These are phyloP conservation scores for Caerostris darwini DNA, from an alignment of 1,140 invertebrate genomes.

Conservation along the genomic window DNA sequence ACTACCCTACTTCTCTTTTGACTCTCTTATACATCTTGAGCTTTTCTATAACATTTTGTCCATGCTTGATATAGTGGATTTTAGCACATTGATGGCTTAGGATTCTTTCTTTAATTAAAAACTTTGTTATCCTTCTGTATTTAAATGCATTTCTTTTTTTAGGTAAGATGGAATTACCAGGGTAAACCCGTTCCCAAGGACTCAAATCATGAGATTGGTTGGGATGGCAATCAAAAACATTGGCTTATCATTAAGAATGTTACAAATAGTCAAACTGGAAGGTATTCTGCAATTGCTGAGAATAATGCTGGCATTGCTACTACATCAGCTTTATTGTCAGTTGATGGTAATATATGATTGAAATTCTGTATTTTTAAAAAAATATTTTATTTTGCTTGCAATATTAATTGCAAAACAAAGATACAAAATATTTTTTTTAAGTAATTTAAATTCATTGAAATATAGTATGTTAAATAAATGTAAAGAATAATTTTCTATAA, in stretches of 20 bases:
- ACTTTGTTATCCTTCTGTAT: neutral
- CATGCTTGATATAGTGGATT: too few species aligned
- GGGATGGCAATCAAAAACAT: conserved; percentile 87
- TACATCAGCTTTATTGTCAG: conserved; percentile 91
- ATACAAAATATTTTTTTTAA: too few species aligned
- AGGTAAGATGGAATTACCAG: conserved; percentile 89
- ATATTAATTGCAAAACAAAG: neutral
- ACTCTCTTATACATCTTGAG: too few species aligned
- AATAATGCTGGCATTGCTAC: conserved; percentile 94
- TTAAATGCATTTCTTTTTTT: conserved; percentile 67
- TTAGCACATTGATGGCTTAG: too few species aligned
- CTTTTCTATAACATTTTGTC: too few species aligned
- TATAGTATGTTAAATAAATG: too few species aligned
- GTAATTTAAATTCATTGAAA: too few species aligned
- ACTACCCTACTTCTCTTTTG: too few species aligned
- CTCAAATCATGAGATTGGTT: conserved; percentile 86
- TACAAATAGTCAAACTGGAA: conserved; percentile 85
- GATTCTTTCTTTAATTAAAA: too few species aligned
- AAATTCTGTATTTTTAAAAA: neutral
- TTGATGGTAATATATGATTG: conserved; percentile 83
- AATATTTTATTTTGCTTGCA: neutral
- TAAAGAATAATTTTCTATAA: neutral
- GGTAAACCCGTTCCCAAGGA: conserved; percentile 87
- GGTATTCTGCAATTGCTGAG: conserved; percentile 85
- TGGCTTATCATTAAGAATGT: conserved; percentile 86